A percentile compares a stretch with the other conserved stretches of the same genome.
phyloP scores from a whole-genome alignment of 2,888 invertebrate genomes.

The Athripsodes cinereus region DNA sequence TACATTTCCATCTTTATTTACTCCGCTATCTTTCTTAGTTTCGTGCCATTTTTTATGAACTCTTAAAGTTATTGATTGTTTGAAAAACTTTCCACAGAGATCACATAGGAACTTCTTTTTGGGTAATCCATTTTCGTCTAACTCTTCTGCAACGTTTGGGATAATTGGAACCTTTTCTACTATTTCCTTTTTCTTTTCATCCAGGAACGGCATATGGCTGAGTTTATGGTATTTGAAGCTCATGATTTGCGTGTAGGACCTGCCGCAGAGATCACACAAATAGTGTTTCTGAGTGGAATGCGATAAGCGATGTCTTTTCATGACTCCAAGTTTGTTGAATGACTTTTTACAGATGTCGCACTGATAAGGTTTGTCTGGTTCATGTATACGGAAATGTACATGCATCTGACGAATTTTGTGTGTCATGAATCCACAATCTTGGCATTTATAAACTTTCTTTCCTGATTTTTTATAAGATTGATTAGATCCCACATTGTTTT shows the following conservation, averaged over 20 bases:
- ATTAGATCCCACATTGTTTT: no score
- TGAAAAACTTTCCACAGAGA: slow-evolving; percentile 4
- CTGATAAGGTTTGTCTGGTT: background rate
- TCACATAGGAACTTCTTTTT: background rate
- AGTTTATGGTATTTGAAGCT: slow-evolving; percentile 5
- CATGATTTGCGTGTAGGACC: background rate
- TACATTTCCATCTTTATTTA: background rate
- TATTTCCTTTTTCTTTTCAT: background rate
- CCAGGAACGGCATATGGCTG: background rate
- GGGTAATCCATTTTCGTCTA: background rate
- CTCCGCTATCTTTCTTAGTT: background rate
- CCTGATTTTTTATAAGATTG: background rate
- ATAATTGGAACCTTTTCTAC: background rate
- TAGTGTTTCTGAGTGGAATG: background rate
- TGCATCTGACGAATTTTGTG: background rate
- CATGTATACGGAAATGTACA: background rate
- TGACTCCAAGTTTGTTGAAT: background rate
- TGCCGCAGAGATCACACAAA: slow-evolving; percentile 1
- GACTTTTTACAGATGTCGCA: slow-evolving; percentile 2
- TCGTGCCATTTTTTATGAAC: slow-evolving; percentile 1
- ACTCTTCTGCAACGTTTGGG: background rate
- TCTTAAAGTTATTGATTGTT: background rate
- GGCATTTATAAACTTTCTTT: background rate
- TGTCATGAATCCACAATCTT: background rate
- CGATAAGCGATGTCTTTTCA: background rate